A percentile compares a stretch with the other conserved stretches of the same genome.
Conservation (phyloP, 2,113 vertebrate genomes). For the Thomomys bottae region DNA sequence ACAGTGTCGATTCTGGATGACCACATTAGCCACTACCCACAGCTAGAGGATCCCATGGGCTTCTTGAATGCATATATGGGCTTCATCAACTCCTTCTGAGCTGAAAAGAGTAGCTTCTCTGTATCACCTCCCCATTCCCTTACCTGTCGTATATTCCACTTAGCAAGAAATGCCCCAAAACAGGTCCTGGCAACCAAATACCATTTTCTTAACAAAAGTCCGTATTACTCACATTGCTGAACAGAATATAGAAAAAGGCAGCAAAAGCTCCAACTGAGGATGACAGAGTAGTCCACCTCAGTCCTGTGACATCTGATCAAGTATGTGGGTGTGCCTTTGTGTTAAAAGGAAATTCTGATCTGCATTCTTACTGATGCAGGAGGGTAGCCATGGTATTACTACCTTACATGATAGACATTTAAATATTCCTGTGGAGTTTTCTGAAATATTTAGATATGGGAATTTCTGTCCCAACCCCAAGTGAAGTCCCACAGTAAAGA, state of each 20-base stretch:
- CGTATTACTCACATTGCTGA: slow-evolving; percentile 54
- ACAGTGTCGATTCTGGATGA: slow-evolving; percentile 93
- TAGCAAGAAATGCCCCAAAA: slow-evolving; percentile 77
- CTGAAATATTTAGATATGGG: slow-evolving; percentile 35
- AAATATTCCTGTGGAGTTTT: slow-evolving; percentile 9
- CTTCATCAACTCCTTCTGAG: slow-evolving; percentile 98
- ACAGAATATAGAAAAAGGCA: slow-evolving; percentile 47
- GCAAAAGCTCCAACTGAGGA: slow-evolving; percentile 17
- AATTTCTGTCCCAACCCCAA: background rate
- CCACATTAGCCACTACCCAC: slow-evolving; percentile 97
- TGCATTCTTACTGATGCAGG: slow-evolving; percentile 2
- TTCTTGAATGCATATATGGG: slow-evolving; percentile 95
- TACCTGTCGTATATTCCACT: slow-evolving; percentile 37
- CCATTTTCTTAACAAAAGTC: slow-evolving; percentile 59
- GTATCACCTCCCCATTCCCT: slow-evolving; percentile 44
- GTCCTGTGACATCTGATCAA: slow-evolving; percentile 13
- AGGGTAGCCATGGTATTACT: slow-evolving; percentile 15
- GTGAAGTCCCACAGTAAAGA: background rate
- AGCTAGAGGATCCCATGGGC: slow-evolving; percentile 95
- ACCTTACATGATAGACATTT: slow-evolving; percentile 18
- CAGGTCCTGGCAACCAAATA: slow-evolving; percentile 66
- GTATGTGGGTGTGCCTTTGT: slow-evolving; percentile 39
- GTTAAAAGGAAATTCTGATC: slow-evolving; percentile 52
- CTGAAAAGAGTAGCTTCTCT: slow-evolving; percentile 64
- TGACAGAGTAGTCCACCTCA: background rate